Base-by-base conservation (phyloP, 2,797 vertebrate genomes). In the Diplodus sargus region DNA sequence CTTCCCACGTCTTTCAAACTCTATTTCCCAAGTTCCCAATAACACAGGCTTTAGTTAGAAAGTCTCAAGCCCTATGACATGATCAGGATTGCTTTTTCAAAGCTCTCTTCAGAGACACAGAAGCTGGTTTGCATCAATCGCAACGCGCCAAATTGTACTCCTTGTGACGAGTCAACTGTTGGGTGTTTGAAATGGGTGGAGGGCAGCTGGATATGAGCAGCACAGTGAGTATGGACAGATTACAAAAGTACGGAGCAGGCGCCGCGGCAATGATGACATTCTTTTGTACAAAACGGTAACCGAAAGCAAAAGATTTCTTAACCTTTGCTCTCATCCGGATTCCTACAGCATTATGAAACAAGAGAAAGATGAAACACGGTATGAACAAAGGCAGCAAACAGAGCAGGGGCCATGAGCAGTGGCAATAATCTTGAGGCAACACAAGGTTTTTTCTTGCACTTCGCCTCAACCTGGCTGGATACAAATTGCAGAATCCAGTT, bases 401-500 rank as follows among this genome's bases (percentile, higher is more conserved):
- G n/a, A 68, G 42, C 4, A 12, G 14, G 0, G 13, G 42, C 13
- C 16, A 1, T 65, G 22, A 12, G 39, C 48, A 8, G 18, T 1
- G 10, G 59, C 14, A 67, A 20, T 12, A 62, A 57, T 69, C 13
- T 53, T 52, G 17, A 47, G 4, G 15, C 20, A 81, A n/a, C 67
- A 75, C 1, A 0, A 22, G 15, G 22, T 52, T 28, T 28, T 28
- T 39, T 76, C 28, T 54, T 72, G 61, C 28, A 34, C 59, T 67
- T 66, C 73, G 39, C 48, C 4, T 62, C 45, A 30, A 58, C 49
- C 5, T 62, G 75, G 60, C 54, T 22, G 11, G 13, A 53, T 59
- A 63, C 42, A 74, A 78, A 71, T 65, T 61, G 48, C n/a, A 81
- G 47, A 61, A 80, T 12, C 62, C 54, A 54, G 47, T 70, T 70